Evolutionary conservation across 2,888 invertebrate genomes (phyloP).

Genomic region (Apantesis nais): DNA sequence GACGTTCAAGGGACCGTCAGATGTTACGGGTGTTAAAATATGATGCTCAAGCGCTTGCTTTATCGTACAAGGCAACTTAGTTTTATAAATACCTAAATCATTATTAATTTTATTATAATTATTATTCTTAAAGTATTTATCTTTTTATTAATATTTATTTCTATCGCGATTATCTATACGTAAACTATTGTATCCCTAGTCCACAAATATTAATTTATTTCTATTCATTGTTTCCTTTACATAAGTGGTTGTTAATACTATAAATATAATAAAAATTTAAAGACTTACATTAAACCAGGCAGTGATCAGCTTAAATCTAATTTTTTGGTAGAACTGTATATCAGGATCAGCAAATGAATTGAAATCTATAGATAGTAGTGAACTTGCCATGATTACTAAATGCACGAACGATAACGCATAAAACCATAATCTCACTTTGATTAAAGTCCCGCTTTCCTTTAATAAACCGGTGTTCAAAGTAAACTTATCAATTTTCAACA

Average conservation of each 20-base stretch:
- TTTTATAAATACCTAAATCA: not conserved
- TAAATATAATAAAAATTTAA: not conserved
- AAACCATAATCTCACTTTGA: conserved; percentile 65
- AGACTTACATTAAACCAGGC: conserved; percentile 78
- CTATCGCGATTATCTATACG: not conserved
- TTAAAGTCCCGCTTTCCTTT: conserved; percentile 53
- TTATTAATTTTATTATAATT: not conserved
- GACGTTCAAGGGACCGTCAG: too few relatives aligned
- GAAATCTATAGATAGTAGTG: conserved; percentile 66
- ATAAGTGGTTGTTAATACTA: not conserved
- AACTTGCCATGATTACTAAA: conserved; percentile 53
- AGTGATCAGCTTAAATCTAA: conserved; percentile 72
- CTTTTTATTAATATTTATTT: not conserved
- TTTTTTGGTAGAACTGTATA: conserved; percentile 60
- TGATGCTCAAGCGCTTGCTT: too few relatives aligned
- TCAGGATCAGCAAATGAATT: conserved; percentile 60
- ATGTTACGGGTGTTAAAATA: too few relatives aligned
- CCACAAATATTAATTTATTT: too few relatives aligned
- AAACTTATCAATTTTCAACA: conserved; percentile 49
- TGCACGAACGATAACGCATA: conserved; percentile 57
- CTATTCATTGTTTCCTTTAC: not conserved
- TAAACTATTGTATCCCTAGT: not conserved
- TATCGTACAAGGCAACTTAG: not conserved
- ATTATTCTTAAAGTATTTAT: not conserved
- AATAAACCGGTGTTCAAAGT: conserved; percentile 47